Base-by-base conservation (phyloP, 2,797 vertebrate genomes). In the Eremophila alpestris region DNA sequence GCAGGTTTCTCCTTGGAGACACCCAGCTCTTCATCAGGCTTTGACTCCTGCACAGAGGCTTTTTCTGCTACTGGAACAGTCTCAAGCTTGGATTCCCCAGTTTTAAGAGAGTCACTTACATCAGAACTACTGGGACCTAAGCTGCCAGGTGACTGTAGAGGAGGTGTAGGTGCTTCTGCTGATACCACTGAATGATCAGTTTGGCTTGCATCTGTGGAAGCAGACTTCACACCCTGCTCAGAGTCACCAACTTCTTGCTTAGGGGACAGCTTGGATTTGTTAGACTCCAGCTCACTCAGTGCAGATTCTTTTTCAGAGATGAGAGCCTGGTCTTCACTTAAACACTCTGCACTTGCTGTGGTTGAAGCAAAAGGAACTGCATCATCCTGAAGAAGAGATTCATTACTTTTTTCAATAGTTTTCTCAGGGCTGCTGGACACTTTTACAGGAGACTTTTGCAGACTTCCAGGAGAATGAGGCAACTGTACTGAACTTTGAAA, bases 101-200 rank as follows among this genome's bases (percentile, higher is more conserved):
- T 95, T 95, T 80, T 58, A 91, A 98, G 97, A 80, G 98, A 98
- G 84, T 97, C 85, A 12, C 97, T 79, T 10, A 36, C 74, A 27
- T 98, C 96, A 22, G 98, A 94, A 91, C 97, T 79, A 45, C 98
- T 96, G 45, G 95, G 97, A 93, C 98, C 94, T 7, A 98, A 91
- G 27, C 23, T 95, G 83, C 97, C 98, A 19, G 96, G 60, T 9
- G 96, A 92, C 84, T 91, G 97, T 7, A 75, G 30, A 63, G 95
- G 64, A 73, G 95, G 70, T 16, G 95, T 92, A 48, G 93, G 94
- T 12, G 95, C 95, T 29, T 83, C 92, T 58, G 29, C 49, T 63
- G 73, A 34, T 22, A 22, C 59, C 62, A 71, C 17, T 18, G 41
- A 78, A 16, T 46, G 54, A 58, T 46, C 73, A 30, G 3, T 15